Percentiles rank a stretch among this genome's conserved stretches.
These are phyloP conservation scores for Pseudorasbora parva DNA, from an alignment of 2,113 vertebrate genomes.

Conservation along the genomic window DNA sequence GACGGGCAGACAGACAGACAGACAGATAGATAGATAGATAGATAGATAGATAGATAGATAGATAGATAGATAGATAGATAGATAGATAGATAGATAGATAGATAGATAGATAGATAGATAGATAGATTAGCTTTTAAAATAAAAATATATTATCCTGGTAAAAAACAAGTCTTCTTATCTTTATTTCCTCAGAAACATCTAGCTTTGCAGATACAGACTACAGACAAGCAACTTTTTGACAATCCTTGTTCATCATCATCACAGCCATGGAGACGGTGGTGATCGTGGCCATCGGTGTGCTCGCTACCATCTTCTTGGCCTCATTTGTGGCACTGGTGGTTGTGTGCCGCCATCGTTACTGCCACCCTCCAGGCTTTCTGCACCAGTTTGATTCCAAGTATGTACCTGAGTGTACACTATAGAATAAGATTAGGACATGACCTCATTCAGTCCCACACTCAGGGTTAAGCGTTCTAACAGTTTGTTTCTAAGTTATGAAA, in stretches of 20 bases:
- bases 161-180: neutral
- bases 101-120: too few species aligned
- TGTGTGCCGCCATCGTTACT: slow-evolving; percentile 93
- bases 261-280: slow-evolving; percentile 93
- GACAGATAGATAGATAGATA: neutral
- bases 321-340: slow-evolving; percentile 92
- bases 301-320: slow-evolving; percentile 95
- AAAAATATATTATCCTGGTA: neutral
- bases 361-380: slow-evolving; percentile 85
- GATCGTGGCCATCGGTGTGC: slow-evolving; percentile 93
- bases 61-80: neutral
- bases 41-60: neutral
- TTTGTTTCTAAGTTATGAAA: neutral
- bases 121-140: too few species aligned
- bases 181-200: slow-evolving; percentile 10
- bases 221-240: slow-evolving; percentile 47
- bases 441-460: neutral
- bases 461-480: neutral
- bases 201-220: slow-evolving; percentile 18
- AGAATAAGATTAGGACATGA: neutral
- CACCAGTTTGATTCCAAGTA: slow-evolving; percentile 92
- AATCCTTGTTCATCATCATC: slow-evolving; percentile 34
- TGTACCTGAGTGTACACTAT: slow-evolving; percentile 49
- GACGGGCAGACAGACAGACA: neutral
- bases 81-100: too few species aligned